These are phyloP conservation scores for Lymantria monacha DNA, from an alignment of 2,888 invertebrate genomes.

Conservation along the genomic window DNA sequence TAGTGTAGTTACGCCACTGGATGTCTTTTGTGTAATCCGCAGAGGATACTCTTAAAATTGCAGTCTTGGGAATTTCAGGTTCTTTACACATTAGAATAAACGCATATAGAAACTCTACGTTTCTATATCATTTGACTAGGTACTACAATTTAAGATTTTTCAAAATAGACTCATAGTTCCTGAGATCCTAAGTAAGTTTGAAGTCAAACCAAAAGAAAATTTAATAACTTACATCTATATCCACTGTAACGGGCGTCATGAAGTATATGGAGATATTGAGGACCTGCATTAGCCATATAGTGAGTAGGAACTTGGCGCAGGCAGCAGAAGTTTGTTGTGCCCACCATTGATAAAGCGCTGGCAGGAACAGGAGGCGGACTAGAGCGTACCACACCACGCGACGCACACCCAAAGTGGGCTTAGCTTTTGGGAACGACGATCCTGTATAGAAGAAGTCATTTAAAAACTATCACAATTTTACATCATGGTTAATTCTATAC, in stretches of 20 bases:
- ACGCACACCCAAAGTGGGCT: conserved; percentile 94
- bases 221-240: conserved; percentile 74
- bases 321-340: conserved; percentile 91
- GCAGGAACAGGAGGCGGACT: conserved; percentile 90
- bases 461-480: neutral
- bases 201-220: too few species aligned
- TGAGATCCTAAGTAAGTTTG: too few species aligned
- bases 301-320: conserved; percentile 88
- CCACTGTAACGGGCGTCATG: conserved; percentile 59
- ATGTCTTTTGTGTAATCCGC: too few species aligned
- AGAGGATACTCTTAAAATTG: too few species aligned
- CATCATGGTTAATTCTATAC: too few species aligned
- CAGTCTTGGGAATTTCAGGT: too few species aligned
- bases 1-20: too few species aligned
- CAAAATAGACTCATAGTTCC: too few species aligned
- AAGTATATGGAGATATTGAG: conserved; percentile 83
- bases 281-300: conserved; percentile 90
- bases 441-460: conserved; percentile 75
- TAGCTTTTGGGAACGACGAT: conserved; percentile 97
- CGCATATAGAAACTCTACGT: too few species aligned
- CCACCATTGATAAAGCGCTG: conserved; percentile 95
- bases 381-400: conserved; percentile 93
- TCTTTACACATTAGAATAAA: too few species aligned
- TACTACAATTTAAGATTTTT: too few species aligned
- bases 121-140: too few species aligned